Base-by-base conservation (phyloP, 2,797 vertebrate genomes). In the Sphenopsis melanotis region DNA sequence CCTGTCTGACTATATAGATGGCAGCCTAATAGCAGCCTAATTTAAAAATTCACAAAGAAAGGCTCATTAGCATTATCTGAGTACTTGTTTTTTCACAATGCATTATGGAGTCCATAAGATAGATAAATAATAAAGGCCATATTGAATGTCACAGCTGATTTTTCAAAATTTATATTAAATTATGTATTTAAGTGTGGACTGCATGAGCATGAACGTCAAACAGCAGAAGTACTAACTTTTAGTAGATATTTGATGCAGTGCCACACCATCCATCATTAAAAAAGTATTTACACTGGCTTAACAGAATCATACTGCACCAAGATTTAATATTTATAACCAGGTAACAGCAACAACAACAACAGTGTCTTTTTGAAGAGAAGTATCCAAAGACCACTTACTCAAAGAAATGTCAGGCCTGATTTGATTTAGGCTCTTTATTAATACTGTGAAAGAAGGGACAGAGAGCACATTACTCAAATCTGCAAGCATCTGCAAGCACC, bases 391-490 rank as follows among this genome's bases (percentile, higher is more conserved):
- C 16, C 46, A 60, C 47, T 77, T 66, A 64, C 20, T 69, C 14
- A 8, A 55, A 82, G 41, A 66, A 90, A 12, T 34, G 12, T 68
- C 37, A 52, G 39, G 49, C 65, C 56, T 77, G 56, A 88, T 68
- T 86, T 94, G 71, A 95, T 95, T 87, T 93, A 89, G 13, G 10
- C 4, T 91, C 65, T 85, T 82, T 60, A 91, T 78, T 83, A 95
- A 87, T 52, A 83, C 50, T 44, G 11, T 41, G 39, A 61, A 69
- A 83, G 60, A 76, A 84, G 59, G 39, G 13, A 42, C n/a, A 70
- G 29, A 60, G 19, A 90, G 5, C 17, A 68, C 23, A 70, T 83
- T 68, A 83, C 37, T 74, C 55, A 92, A 72, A 82, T 41, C 42
- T 77, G 34, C 59, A 93, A 49, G 23, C 69, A 27, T 92, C 59